Evolutionary conservation across 1,140 invertebrate genomes (phyloP), one percentile per base, ranked within the genome.

Genomic region (Meteorus sp.): DNA sequence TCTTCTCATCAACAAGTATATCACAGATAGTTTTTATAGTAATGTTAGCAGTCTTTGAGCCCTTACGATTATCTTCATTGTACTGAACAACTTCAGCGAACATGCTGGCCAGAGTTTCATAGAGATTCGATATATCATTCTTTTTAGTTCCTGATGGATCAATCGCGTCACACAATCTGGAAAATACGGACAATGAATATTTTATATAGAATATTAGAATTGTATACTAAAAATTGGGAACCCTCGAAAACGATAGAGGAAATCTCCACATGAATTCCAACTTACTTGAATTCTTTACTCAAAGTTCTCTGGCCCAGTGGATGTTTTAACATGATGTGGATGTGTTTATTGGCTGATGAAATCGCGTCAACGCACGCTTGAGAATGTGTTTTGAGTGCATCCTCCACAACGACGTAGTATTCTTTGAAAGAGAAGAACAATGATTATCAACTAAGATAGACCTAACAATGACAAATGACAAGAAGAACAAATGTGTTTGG

Each of bases 81-180:
- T 98, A 97, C 67, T 98, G 95, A 0, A 96, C 94, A 45, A 97
- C 84, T 31, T 88, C 92, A 2, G 89, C 89, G 74, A 93, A 89
- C 77, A 94, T 93, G 31, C 87, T 86, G 3, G 93, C 89, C n/a
- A 97, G 73, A 44, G 83, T 85, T 67, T 88, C 87, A 69, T 87
- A 93, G 9, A 97, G 86, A 71, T 89, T 95, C 0, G 88, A 81
- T 2, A 94, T 84, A 69, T 95, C 92, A 35, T 88, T 81, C 58
- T 62, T 84, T 84, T 39, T 83, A 65, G 41, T 85, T 79, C 15
- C 81, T 2, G 72, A 70, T 35, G 60, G 51, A 69, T 89, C 84
- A 31, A 95, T 84, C 0, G 86, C 83, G 70, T 90, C 86, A 70
- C 94, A 97, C 1, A 94, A 81, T 48, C 89, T 91, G 61, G 69